Evolutionary conservation across 2,888 invertebrate species (phyloP), one percentile per base, ranked within the genome.

Genomic region (Drosophila siamana): DNA sequence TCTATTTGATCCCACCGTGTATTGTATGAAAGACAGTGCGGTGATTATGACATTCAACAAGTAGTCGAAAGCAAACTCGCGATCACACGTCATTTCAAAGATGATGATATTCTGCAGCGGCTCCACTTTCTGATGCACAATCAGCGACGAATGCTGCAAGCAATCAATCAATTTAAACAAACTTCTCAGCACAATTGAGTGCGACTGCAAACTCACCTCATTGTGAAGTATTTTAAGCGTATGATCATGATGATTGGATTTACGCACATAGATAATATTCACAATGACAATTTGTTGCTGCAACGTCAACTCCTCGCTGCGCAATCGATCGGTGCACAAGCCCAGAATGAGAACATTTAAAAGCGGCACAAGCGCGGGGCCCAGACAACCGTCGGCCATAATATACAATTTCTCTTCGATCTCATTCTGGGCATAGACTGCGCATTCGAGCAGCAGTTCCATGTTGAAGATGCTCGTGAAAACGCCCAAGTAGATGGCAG

Each of bases 211-310:
- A 60, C 80, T 74, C 30, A 80, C 80, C 80, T 81, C 83, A 38
- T 83, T 78, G 43, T 78, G 60, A 1, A 83, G 70, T 2, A 78
- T 52, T 7, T 57, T 47, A 0, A 72, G 41, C 1, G 63, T 43
- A 0, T 30, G 33, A 28, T 61, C 51, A 0, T 44, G 28, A 3
- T 73, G 13, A 36, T 40, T 13, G 0, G 52, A 26, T 2, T 75
- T 80, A 0, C 62, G 62, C 3, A 67, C 50, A 48, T 73, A 80
- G 6, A 70, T 6, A 15, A 72, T 26, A 41, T 81, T 78, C 0
- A 75, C 50, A n/a, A 81, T 78, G 2, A 81, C 80, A 44, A 81
- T 75, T 11, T 80, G 83, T 19, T 83, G 83, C 33, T 83, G 81
- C 0, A 80, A 30, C 0, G 52, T 36, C 33, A 80, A n/a, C 22